Base-by-base conservation (phyloP, 64 coral and sea anemone genomes). In the Porites lutea region DNA sequence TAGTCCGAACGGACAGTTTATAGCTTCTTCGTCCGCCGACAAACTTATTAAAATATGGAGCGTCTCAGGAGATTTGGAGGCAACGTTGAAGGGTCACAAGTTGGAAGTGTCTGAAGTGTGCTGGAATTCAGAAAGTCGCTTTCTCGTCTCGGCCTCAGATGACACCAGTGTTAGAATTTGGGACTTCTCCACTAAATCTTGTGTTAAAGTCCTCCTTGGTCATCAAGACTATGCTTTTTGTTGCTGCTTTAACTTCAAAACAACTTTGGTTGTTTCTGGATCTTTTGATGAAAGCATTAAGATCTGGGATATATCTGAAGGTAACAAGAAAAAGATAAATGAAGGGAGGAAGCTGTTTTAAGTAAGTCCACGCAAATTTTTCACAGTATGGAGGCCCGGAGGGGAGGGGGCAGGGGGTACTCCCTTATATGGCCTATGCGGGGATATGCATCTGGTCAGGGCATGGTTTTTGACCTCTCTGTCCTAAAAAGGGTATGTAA, bases 271-370 rank as follows among this genome's bases (percentile, higher is more conserved):
- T 45, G 92, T 89, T 20, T 94, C 92, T 12, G 92, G 92, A 52
- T 94, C 86, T 4, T 94, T 94, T 72, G 92, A 94, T 73, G 92
- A 94, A 74, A 94, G 92, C 23, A 81, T 94, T 8, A 79, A 88
- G 77, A 61, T 94, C n/a, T 94, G 92, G 92, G 78, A 83, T 83
- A 59, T 71, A 1, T 48, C 72, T 76, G 78, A 76, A 89, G 92
- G 92, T 94, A 80, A 18, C 23, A 55, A 58, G 53, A 58, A 5
- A 48, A 6, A 47, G 48, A 78, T 11, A 49, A 15, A 18, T 12
- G 81, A 0, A 48, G 82, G 45, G 13, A 8, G 12, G 16, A 78
- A 78, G 46, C 27, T 37, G 1, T 37, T 37, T 37, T 37, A 37
- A 37, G 1, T 37, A 37, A 37, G 27, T 37, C 27, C 27, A 37